These are phyloP conservation scores for Adelphocoris suturalis DNA, from an alignment of 2,888 invertebrate species.

Conservation along the genomic window DNA sequence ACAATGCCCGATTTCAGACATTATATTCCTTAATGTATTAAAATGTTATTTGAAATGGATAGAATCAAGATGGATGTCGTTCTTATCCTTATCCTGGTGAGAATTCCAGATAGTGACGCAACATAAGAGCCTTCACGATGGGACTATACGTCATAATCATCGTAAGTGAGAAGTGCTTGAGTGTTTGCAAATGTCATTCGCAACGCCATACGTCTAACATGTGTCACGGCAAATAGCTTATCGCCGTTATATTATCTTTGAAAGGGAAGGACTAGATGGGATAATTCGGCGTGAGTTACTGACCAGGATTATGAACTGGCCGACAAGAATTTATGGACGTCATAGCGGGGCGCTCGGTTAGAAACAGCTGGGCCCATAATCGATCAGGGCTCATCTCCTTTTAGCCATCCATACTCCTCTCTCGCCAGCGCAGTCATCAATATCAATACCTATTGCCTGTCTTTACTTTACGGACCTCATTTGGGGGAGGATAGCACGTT, in stretches of 20 bases:
- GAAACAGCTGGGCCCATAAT: slow-evolving; percentile 54
- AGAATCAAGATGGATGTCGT: too few relatives aligned
- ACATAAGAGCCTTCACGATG: too few relatives aligned
- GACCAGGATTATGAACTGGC: slow-evolving; percentile 63
- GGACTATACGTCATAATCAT: too few relatives aligned
- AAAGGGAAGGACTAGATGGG: slow-evolving; percentile 51
- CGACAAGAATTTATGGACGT: slow-evolving; percentile 63
- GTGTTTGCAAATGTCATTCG: neutral
- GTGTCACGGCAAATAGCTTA: slow-evolving; percentile 20
- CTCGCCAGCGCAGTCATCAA: slow-evolving; percentile 37
- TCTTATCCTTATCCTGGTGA: too few relatives aligned
- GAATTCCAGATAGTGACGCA: too few relatives aligned
- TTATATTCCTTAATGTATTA: too few relatives aligned
- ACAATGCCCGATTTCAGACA: too few relatives aligned
- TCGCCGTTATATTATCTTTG: slow-evolving; percentile 51
- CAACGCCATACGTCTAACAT: slow-evolving; percentile 22
- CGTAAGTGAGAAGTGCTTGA: neutral
- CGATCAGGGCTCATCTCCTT: slow-evolving; percentile 62
- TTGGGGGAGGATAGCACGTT: slow-evolving; percentile 50
- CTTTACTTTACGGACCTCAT: slow-evolving; percentile 62
- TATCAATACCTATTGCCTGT: slow-evolving; percentile 61
- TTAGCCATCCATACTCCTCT: slow-evolving; percentile 47
- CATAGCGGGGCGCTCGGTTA: slow-evolving; percentile 40
- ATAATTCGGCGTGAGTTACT: slow-evolving; percentile 61
- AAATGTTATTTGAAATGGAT: too few relatives aligned